phyloP scores from a whole-genome alignment of 2,888 invertebrate genomes.

The Dynastes grantii region DNA sequence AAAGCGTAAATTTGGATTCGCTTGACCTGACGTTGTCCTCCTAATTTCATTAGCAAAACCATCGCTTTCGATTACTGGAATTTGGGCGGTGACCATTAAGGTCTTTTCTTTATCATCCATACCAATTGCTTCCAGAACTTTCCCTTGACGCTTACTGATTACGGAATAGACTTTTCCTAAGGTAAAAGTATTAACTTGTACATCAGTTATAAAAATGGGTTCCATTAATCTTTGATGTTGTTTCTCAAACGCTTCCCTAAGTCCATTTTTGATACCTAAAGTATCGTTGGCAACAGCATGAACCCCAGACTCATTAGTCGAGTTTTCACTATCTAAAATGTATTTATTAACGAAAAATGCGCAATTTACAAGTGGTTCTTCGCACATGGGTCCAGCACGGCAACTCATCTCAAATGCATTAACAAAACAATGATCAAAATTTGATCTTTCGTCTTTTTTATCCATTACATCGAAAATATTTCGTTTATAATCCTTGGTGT shows the following conservation, averaged over 20 bases:
- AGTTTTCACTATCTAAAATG: constrained; percentile 71
- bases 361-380: constrained; percentile 97
- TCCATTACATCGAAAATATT: constrained; percentile 72
- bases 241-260: constrained; percentile 89
- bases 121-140: constrained; percentile 88
- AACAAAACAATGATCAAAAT: constrained; percentile 85
- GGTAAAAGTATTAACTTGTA: constrained; percentile 65
- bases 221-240: constrained; percentile 94
- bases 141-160: constrained; percentile 89
- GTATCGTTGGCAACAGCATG: constrained; percentile 60
- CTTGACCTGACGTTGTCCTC: constrained; percentile 96
- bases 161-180: constrained; percentile 87
- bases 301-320: constrained; percentile 44
- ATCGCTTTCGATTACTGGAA: constrained; percentile 98
- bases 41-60: constrained; percentile 95
- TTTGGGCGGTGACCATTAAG: constrained; percentile 89
- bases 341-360: constrained; percentile 93
- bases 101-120: constrained; percentile 92
- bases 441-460: constrained; percentile 73
- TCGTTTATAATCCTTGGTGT: constrained; percentile 79
- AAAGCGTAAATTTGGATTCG: constrained; percentile 95
- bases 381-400: constrained; percentile 94
- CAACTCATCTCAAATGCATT: constrained; percentile 90
- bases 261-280: constrained; percentile 74
- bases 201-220: constrained; percentile 83